Conservation (phyloP, 2,888 invertebrate genomes). For the Nasonia oneida region DNA sequence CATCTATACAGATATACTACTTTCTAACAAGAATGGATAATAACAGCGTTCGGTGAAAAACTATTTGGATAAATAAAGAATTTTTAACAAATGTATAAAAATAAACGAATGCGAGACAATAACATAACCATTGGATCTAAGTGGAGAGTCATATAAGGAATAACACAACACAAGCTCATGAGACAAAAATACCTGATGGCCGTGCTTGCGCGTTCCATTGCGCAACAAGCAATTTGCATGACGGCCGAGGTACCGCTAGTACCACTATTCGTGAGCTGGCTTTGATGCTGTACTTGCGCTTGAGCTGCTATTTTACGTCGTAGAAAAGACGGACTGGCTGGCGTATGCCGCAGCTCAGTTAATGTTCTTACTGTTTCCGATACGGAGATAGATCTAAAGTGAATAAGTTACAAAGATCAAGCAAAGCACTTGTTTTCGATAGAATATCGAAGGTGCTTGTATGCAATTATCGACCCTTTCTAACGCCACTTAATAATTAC, state of each 20-base stretch:
- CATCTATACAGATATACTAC: constrained; percentile 13
- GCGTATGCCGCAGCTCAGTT: constrained; percentile 91
- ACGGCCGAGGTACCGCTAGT: constrained; percentile 64
- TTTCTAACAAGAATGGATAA: not conserved
- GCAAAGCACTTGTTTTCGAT: not conserved
- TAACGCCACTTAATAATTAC: not conserved
- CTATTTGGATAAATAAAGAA: not conserved
- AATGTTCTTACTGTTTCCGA: constrained; percentile 93
- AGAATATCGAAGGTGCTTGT: not conserved
- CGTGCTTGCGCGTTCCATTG: constrained; percentile 70
- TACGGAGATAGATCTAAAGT: constrained; percentile 80
- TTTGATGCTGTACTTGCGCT: constrained; percentile 65
- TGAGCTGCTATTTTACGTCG: constrained; percentile 77
- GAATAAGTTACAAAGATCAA: not conserved
- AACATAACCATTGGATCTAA: constrained; percentile 19
- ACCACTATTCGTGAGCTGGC: constrained; percentile 50
- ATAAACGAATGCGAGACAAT: not conserved
- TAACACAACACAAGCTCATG: constrained; percentile 49
- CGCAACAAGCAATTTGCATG: constrained; percentile 71
- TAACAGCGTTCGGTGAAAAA: not conserved
- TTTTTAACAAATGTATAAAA: not conserved
- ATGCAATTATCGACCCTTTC: not conserved
- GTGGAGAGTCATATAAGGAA: constrained; percentile 13
- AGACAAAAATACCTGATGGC: constrained; percentile 55
- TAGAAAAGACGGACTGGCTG: constrained; percentile 90